Percentiles rank a stretch among this genome's conserved stretches.
Conservation (phyloP, 2,113 vertebrate genomes). For the Polypterus bichir region DNA sequence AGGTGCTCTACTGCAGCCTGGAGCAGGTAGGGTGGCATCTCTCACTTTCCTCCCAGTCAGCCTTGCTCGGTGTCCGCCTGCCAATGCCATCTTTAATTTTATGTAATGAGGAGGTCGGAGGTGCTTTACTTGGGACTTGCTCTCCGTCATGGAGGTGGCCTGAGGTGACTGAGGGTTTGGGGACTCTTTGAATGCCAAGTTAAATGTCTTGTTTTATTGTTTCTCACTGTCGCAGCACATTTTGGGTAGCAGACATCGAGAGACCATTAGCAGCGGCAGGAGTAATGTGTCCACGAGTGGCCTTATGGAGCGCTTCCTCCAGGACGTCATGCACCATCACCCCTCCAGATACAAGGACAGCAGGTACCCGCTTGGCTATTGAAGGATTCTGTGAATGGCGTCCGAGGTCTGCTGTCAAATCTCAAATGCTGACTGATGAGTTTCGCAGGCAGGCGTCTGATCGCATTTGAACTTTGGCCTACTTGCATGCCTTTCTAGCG, state of each 20-base stretch:
- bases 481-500: no score
- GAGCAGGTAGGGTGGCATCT: constrained; percentile 60
- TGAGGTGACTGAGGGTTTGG: not conserved
- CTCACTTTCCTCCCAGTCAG: no score
- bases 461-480: no score
- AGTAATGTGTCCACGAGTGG: constrained; percentile 35
- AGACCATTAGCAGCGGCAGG: constrained; percentile 48
- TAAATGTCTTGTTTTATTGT: not conserved
- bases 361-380: constrained; percentile 43
- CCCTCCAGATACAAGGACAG: constrained; percentile 59
- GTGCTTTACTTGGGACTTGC: no score
- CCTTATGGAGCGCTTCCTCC: constrained; percentile 80
- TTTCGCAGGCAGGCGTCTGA: no score
- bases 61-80: no score
- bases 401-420: no score
- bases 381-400: not conserved
- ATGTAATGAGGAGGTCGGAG: no score
- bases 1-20: constrained; percentile 65
- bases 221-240: constrained; percentile 57
- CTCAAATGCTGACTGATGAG: no score
- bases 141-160: not conserved
- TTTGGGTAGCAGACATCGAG: constrained; percentile 65
- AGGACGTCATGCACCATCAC: constrained; percentile 77
- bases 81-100: no score
- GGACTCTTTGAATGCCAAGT: not conserved